Percentiles rank a stretch among this genome's conserved stretches.
These are phyloP conservation scores for Ophiodon elongatus DNA, from an alignment of 2,113 vertebrate species.

Conservation along the genomic window DNA sequence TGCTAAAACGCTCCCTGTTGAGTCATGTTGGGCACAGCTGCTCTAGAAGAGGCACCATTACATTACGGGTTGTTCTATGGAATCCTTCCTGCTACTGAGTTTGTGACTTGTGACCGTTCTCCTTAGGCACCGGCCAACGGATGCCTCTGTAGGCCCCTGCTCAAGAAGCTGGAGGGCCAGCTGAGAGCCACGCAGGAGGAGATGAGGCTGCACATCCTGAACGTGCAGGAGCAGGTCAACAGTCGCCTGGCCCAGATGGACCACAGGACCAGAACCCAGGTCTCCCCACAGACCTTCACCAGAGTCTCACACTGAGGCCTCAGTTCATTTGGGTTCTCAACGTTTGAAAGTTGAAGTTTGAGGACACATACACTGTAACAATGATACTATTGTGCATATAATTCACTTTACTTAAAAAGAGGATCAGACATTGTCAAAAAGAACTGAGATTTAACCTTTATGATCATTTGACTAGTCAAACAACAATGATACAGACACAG, in stretches of 20 bases:
- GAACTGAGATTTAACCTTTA: neutral
- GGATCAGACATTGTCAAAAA: too few relatives aligned
- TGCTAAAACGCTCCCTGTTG: neutral
- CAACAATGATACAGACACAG: too few relatives aligned
- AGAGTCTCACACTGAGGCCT: neutral
- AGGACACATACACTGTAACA: neutral
- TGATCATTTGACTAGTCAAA: neutral
- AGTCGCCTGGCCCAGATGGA: conserved; percentile 88
- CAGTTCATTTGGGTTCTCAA: neutral
- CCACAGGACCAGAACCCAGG: conserved; percentile 88
- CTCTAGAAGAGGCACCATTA: neutral
- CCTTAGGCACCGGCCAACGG: conserved; percentile 88
- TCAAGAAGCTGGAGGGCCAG: conserved; percentile 90
- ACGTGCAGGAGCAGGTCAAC: conserved; percentile 89
- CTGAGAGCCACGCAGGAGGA: conserved; percentile 90
- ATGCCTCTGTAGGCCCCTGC: conserved; percentile 90
- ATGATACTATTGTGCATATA: too few relatives aligned
- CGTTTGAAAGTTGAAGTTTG: neutral
- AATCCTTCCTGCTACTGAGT: neutral
- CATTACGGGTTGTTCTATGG: neutral
- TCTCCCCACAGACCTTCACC: too few relatives aligned
- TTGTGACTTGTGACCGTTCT: neutral
- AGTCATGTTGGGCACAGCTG: neutral
- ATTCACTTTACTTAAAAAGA: too few relatives aligned
- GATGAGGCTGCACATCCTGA: conserved; percentile 88